phyloP scores from a whole-genome alignment of 2,888 invertebrate species.

The Lepidochrysops patricia region DNA sequence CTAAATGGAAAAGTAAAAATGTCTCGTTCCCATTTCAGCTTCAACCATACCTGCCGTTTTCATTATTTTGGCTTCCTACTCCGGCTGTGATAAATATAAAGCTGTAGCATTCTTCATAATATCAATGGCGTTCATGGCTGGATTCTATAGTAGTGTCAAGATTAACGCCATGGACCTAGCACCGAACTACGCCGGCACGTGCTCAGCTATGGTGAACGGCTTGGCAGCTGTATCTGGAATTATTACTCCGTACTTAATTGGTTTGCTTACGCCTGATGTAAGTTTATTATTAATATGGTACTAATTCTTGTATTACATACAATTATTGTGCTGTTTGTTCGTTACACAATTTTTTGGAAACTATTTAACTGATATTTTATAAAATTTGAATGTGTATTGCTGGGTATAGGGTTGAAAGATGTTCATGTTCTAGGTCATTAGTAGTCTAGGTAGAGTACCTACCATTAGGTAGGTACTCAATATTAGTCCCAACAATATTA shows the following conservation, averaged over 20 bases:
- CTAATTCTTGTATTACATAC: neutral
- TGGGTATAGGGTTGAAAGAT: too few relatives aligned
- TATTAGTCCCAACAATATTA: too few relatives aligned
- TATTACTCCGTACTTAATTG: constrained; percentile 75
- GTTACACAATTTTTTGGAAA: too few relatives aligned
- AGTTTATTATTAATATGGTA: constrained; percentile 33
- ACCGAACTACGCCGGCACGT: constrained; percentile 77
- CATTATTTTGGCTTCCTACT: constrained; percentile 77
- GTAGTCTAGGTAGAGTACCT: too few relatives aligned
- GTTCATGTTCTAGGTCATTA: too few relatives aligned
- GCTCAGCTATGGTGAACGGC: constrained; percentile 78
- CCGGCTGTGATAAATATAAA: constrained; percentile 68
- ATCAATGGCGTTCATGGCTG: constrained; percentile 79
- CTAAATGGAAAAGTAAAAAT: too few relatives aligned
- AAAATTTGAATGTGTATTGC: too few relatives aligned
- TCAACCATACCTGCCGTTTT: constrained; percentile 76
- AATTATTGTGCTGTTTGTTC: neutral
- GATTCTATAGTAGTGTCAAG: constrained; percentile 80
- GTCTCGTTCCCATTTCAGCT: constrained; percentile 66
- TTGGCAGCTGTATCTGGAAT: constrained; percentile 77
- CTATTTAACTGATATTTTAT: too few relatives aligned
- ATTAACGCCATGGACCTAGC: constrained; percentile 79
- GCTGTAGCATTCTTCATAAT: constrained; percentile 74
- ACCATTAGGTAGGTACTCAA: too few relatives aligned
- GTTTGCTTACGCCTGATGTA: constrained; percentile 75